Evolutionary conservation across 1,140 invertebrate genomes (phyloP).

Genomic region (Manduca sexta): DNA sequence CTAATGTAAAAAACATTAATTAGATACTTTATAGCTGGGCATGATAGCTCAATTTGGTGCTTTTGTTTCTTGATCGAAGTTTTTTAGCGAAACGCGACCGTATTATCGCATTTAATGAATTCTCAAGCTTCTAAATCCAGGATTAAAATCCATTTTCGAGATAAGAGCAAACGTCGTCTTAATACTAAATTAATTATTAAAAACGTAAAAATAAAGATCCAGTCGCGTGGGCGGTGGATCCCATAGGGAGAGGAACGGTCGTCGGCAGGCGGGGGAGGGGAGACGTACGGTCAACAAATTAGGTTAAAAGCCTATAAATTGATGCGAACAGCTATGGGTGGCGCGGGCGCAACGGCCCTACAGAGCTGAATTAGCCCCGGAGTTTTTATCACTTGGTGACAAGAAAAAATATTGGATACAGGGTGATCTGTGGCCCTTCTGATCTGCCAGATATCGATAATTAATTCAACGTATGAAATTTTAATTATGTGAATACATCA

Average conservation of each 20-base stretch:
- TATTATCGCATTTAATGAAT: constrained; percentile 29
- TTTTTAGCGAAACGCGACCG: constrained; percentile 29
- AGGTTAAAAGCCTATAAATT: constrained; percentile 70
- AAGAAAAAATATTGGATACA: constrained; percentile 50
- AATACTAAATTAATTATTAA: constrained; percentile 37
- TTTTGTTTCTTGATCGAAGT: constrained; percentile 32
- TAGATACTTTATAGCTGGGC: constrained; percentile 46
- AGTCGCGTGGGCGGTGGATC: constrained; percentile 32
- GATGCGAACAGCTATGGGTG: constrained; percentile 64
- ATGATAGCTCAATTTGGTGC: constrained; percentile 54
- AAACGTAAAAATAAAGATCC: constrained; percentile 26
- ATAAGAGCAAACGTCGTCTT: constrained; percentile 22
- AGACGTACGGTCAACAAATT: constrained; percentile 53
- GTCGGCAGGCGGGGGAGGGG: constrained; percentile 10
- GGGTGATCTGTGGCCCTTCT: constrained; percentile 27
- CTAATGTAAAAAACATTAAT: constrained; percentile 62
- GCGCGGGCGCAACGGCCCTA: constrained; percentile 41
- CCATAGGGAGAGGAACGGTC: constrained; percentile 1
- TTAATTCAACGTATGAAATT: background rate
- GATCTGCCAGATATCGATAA: background rate
- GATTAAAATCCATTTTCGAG: constrained; percentile 28
- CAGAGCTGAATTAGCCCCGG: constrained; percentile 62
- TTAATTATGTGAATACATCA: background rate
- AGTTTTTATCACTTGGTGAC: constrained; percentile 62
- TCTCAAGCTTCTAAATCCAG: constrained; percentile 27